Base-by-base conservation (phyloP, 2,888 invertebrate species). In the Zootermopsis nevadensis region DNA sequence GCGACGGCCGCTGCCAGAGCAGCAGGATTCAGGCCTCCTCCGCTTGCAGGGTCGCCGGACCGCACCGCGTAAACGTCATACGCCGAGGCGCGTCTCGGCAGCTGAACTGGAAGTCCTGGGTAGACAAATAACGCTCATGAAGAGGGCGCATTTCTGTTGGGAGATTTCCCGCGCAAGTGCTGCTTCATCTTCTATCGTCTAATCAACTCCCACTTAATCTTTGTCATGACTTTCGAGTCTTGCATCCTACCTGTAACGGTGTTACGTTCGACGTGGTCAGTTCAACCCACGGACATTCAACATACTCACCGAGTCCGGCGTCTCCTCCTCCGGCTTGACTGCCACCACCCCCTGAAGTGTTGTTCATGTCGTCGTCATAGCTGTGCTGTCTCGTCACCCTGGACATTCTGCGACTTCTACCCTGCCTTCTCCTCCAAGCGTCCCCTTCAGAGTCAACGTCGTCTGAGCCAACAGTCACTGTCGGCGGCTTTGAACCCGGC, bases 61-160 rank as follows among this genome's bases (percentile, higher is more conserved):
- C 94, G 94, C 1, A 89, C 85, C 19, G 94, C 93, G 87, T 95
- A 96, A 24, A 97, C 95, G 87, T 96, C 96, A 87, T 96, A 96
- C 27, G 96, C 96, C 67, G 96, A 96, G 85, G 95, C 95, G 87
- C 95, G 91, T 86, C 96, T 92, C 0, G 96, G 95, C 90, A 96
- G 93, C 33, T 93, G 93, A 4, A 94, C 93, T 24, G 96, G 95
- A 80, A 95, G 91, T 33, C 93, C 87, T 87, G 86, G 22, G 48
- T 19, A 48, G 48, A 19, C 19, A 48, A 15, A 38, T 4, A 38
- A 38, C 38, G n/a, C n/a, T n/a, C n/a, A n/a, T n/a, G n/a, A n/a
- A n/a, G n/a, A n/a, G n/a, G n/a, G n/a, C n/a, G n/a, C n/a, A n/a
- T n/a, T n/a, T n/a, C n/a, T n/a, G n/a, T n/a, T n/a, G n/a, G n/a